Percentiles rank a stretch among this genome's conserved stretches.
Conservation (phyloP, 2,113 vertebrate species). For the Centrocercus urophasianus region DNA sequence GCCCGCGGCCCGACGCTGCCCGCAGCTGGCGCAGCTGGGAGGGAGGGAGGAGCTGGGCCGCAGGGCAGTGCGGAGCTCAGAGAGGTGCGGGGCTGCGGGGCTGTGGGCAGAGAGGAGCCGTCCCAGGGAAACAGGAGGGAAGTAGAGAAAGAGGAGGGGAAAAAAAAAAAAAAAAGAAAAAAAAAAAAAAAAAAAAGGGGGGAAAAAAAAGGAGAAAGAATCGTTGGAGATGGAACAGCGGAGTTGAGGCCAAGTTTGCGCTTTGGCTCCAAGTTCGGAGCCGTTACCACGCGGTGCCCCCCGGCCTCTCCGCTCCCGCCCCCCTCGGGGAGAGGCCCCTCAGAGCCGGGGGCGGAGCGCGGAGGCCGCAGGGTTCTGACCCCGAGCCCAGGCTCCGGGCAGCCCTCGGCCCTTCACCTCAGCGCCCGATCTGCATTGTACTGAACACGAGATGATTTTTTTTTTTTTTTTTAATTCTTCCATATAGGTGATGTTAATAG, state of each 20-base stretch:
- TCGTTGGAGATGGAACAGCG: not conserved
- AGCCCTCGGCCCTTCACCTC: not conserved
- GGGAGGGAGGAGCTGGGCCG: not conserved
- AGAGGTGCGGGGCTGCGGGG: not conserved
- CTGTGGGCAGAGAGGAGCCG: not conserved
- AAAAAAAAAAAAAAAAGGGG: not conserved
- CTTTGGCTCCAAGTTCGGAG: slow-evolving; percentile 68
- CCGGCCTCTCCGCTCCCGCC: not conserved
- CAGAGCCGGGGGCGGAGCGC: too few species aligned
- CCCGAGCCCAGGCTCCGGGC: not conserved
- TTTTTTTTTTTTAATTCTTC: slow-evolving; percentile 20
- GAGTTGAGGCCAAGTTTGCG: slow-evolving; percentile 61
- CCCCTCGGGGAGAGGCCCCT: too few species aligned
- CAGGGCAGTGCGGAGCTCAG: not conserved
- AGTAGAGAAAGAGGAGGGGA: too few species aligned
- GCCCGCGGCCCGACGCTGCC: slow-evolving; percentile 2
- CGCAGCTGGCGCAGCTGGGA: slow-evolving; percentile 9
- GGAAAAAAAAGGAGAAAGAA: not conserved
- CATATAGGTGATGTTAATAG: slow-evolving; percentile 70
- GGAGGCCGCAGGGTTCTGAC: not conserved
- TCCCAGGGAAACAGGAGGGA: not conserved
- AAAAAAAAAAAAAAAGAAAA: not conserved
- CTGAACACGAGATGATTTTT: slow-evolving; percentile 7
- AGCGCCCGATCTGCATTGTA: slow-evolving; percentile 18
- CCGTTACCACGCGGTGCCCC: slow-evolving; percentile 4